Evolutionary conservation across 2,797 vertebrate species (phyloP), one percentile per base, ranked within the genome.

Genomic region (Leucoraja ocellata): DNA sequence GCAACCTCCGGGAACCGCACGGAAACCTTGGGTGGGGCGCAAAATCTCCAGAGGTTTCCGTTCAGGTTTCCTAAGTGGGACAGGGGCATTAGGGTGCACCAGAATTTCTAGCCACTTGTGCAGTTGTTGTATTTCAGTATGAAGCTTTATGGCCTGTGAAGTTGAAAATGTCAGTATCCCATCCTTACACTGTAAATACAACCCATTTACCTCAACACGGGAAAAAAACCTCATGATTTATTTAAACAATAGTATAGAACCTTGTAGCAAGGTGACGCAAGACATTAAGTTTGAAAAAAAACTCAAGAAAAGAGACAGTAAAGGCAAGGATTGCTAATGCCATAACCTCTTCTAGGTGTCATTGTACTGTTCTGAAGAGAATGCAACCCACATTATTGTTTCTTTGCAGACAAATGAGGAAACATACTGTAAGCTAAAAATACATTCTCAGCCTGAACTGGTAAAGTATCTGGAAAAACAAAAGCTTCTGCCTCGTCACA

Each of bases 401-500:
- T 63, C n/a, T 88, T 54, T 83, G 32, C 84, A 28, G 68, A 74
- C 68, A 76, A 39, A 76, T 16, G 36, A 74, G 88, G 36, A 73
- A 91, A 46, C 25, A 28, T 74, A 54, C 46, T 54, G 46, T 5
- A 25, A 76, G 39, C 90, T 73, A 73, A 74, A 73, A 76, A 92
- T 92, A 92, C 3, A 54, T 92, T 92, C 71, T 92, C 32, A 46
- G 90, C 21, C 25, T 74, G 65, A 73, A 73, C 68, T 91, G 90
- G 39, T 32, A 39, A 92, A 92, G 46, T 74, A 92, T 92, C 36
- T 54, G 90, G 14, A 71, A 92, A 92, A 91, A 71, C 39, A 91
- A 92, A 92, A 92, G 10, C 46, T 71, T 92, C 90, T 92, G 90
- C 71, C 71, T 76, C 90, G 39, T 91, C 90, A 46, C 65, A 74